Percentiles rank a stretch among this genome's conserved stretches.
These are phyloP conservation scores for Urocolius indicus DNA, from an alignment of 2,113 vertebrate genomes.

Conservation along the genomic window DNA sequence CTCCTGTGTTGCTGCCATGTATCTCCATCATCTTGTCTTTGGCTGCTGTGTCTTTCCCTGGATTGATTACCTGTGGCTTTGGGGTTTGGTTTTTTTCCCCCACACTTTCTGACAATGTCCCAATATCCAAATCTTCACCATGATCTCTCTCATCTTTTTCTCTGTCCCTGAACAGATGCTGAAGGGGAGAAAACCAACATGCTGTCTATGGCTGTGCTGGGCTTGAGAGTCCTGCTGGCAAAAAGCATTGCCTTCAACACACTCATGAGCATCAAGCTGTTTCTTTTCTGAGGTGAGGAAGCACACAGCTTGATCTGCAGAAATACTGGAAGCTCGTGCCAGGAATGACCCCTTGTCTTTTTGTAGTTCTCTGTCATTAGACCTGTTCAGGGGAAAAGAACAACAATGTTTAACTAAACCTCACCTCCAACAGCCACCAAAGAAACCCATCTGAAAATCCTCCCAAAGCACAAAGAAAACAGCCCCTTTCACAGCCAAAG, in stretches of 20 bases:
- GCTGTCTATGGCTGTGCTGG: conserved; percentile 75
- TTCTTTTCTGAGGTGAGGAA: conserved; percentile 74
- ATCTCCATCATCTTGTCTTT: not conserved
- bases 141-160: not conserved
- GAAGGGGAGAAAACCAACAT: conserved; percentile 67
- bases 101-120: not conserved
- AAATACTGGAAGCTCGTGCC: not conserved
- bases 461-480: not conserved
- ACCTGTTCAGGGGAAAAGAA: not conserved
- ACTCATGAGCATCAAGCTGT: conserved; percentile 79
- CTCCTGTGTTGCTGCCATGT: not conserved
- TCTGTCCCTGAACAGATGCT: not conserved
- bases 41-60: not conserved
- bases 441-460: too few species aligned
- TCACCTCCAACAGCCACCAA: too few species aligned
- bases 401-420: too few species aligned
- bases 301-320: too few species aligned
- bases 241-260: conserved; percentile 86
- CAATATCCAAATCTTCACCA: not conserved
- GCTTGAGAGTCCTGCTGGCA: conserved; percentile 82
- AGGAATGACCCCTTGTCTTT: not conserved
- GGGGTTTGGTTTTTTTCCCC: not conserved
- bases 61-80: accelerated
- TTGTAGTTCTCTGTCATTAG: not conserved
- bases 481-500: not conserved